Base-by-base conservation (phyloP, 1,140 invertebrate species). In the Diorhabda carinulata region DNA sequence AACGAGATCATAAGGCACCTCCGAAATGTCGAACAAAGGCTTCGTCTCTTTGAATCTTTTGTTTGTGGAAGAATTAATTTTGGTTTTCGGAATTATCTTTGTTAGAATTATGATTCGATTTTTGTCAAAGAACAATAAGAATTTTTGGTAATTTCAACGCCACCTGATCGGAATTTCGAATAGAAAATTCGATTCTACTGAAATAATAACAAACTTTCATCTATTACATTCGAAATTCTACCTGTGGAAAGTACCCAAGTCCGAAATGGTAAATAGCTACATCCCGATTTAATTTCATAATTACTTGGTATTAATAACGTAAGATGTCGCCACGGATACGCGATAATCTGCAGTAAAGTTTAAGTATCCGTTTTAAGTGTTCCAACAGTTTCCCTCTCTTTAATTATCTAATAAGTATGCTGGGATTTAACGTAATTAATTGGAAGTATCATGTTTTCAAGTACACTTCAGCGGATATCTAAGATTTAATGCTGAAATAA, bases 261-360 rank as follows among this genome's bases (percentile, higher is more conserved):
- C 59, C 59, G 59, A 61, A 61, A 4, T 41, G 25, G 59, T 42
- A 45, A 45, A 62, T 40, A 9, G 57, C 59, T 10, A n/a, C 57
- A n/a, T 61, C 67, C 66, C 69, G 47, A 70, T 73, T 70, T 67
- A 74, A 69, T 74, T 74, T 73, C 71, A 74, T 73, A 74, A 74
- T 74, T 74, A 73, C 71, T 69, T 68, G 63, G 71, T 73, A 74
- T 74, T 73, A 74, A 74, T 74, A 73, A 68, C 71, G 71, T 73
- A 74, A 74, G 73, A 74, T 71, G 73, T 74, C 72, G 69, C 70
- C 71, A 70, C 71, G 73, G 72, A 73, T 71, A 74, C 71, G 71
- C 71, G 71, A 67, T 74, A 73, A 73, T 74, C 73, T 66, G 43
- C 42, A 25, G 57, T 62, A 57, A 70, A 74, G 73, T 69, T 59